These are phyloP conservation scores for Tetragnatha versicolor DNA, from an alignment of 1,140 invertebrate species.

Conservation along the genomic window DNA sequence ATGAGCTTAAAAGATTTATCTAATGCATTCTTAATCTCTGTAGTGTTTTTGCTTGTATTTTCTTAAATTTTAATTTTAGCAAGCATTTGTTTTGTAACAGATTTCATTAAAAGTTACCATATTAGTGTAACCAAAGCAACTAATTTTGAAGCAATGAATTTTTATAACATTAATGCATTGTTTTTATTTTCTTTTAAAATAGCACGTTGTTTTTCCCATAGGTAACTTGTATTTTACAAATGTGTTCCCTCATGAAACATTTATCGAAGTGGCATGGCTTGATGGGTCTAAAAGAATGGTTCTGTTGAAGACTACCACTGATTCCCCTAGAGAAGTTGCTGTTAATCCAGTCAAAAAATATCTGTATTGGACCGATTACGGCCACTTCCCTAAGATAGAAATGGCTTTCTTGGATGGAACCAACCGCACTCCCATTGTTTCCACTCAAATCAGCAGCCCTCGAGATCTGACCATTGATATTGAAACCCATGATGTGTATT, in stretches of 20 bases:
- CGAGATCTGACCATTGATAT: conserved; percentile 94
- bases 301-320: conserved; percentile 88
- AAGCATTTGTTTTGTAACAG: too few species aligned
- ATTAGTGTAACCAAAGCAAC: too few species aligned
- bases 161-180: too few species aligned
- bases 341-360: conserved; percentile 94
- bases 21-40: too few species aligned
- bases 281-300: conserved; percentile 92
- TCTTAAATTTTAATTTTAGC: too few species aligned
- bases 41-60: too few species aligned
- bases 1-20: too few species aligned
- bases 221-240: conserved; percentile 97
- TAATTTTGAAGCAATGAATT: too few species aligned
- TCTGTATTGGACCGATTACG: conserved; percentile 98
- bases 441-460: conserved; percentile 88
- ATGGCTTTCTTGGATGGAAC: conserved; percentile 88
- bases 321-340: conserved; percentile 90
- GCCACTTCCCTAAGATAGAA: conserved; percentile 94
- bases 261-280: conserved; percentile 91
- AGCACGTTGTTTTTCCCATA: too few species aligned
- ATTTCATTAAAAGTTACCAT: too few species aligned
- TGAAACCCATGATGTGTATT: conserved; percentile 93
- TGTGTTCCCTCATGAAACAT: conserved; percentile 96
- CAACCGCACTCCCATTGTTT: conserved; percentile 86
- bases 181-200: too few species aligned